Evolutionary conservation across 2,113 vertebrate species (phyloP).

Genomic region (Bombycilla garrulus): DNA sequence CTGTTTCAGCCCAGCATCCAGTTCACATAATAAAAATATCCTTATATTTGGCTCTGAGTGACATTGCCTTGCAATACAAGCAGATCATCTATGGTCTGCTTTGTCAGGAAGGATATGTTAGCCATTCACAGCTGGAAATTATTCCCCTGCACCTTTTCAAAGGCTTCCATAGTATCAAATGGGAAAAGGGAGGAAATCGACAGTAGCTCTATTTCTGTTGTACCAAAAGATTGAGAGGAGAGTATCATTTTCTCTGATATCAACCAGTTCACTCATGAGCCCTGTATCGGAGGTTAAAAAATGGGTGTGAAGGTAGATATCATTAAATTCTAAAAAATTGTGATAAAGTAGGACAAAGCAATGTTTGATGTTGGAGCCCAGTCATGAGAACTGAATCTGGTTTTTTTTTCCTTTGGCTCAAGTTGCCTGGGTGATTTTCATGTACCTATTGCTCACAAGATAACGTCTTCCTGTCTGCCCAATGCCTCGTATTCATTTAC

Average conservation of each 20-base stretch:
- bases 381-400: background rate
- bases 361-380: background rate
- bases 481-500: background rate
- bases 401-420: background rate
- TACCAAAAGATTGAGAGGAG: background rate
- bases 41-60: constrained; percentile 11
- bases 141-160: background rate
- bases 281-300: background rate
- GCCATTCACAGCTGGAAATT: background rate
- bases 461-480: background rate
- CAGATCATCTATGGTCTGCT: background rate
- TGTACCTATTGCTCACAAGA: background rate
- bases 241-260: background rate
- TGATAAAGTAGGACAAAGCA: background rate
- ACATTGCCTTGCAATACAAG: background rate
- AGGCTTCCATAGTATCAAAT: background rate
- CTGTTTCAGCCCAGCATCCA: background rate
- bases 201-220: background rate
- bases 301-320: background rate
- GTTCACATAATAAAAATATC: constrained; percentile 5
- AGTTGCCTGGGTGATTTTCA: background rate
- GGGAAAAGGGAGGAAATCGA: background rate
- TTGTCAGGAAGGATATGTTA: background rate
- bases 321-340: background rate
- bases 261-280: background rate